Evolutionary conservation across 2,113 vertebrate genomes (phyloP), one percentile per base, ranked within the genome.

Genomic region (Notothenia coriiceps): DNA sequence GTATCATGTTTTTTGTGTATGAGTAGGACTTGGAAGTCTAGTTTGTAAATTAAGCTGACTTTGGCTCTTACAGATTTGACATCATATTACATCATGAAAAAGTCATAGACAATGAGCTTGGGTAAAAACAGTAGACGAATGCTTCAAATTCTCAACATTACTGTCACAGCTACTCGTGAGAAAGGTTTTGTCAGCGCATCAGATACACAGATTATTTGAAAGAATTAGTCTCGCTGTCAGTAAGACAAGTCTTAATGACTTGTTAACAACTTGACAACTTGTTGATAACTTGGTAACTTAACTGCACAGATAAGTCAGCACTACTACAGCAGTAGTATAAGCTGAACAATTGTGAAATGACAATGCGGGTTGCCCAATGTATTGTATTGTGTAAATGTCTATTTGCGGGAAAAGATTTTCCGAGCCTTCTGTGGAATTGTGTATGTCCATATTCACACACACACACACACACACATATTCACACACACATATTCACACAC

Each of bases 301-400:
- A 76, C 14, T 17, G 22, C 17, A 10, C 7, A 63, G 46, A 82
- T 70, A 71, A 69, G 46, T 33, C 68, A 1, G 35, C 4, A 22
- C 7, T 40, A 40, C 35, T 40, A 12, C 35, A 40, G 6, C 7
- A 73, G 56, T 54, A 50, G 14, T 7, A 55, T n/a, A 54, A 10
- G 12, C 10, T 63, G 17, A 60, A 29, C 17, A 49, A 22, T 86
- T 88, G 83, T 80, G 88, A 86, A 89, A 93, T 71, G 10, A 70
- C 12, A 60, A 2, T 14, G 0, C 6, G 0, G 0, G 52, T 93
- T 93, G 46, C 91, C 43, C 70, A 92, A 93, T 82, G 50, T 35
- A 35, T 35, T 35, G 3, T 20, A 25, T 90, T 92, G 90, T 79
- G 91, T 67, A 92, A 94, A 85, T 69, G 35, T 65, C 55, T 61